Percentiles rank a stretch among this genome's conserved stretches.
phyloP scores from a whole-genome alignment of 2,797 vertebrate species.

The Fringilla coelebs region DNA sequence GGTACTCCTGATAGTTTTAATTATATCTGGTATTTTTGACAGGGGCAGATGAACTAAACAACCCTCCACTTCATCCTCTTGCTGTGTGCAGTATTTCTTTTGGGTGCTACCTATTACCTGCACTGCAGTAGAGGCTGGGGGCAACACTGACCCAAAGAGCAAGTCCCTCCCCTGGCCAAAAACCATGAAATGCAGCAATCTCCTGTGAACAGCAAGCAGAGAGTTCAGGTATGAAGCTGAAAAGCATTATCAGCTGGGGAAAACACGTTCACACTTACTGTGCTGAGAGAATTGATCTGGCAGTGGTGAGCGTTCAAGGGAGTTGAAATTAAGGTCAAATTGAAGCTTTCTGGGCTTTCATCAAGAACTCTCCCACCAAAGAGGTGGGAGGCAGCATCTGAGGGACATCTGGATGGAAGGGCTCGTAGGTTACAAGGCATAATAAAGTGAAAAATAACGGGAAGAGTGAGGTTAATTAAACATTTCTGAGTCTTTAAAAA shows the following conservation, averaged over 20 bases:
- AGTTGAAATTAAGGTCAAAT: neutral
- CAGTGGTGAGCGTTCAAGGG: neutral
- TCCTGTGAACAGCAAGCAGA: neutral
- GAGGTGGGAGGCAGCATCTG: neutral
- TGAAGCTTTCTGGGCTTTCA: neutral
- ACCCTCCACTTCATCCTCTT: neutral
- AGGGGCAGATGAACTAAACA: neutral
- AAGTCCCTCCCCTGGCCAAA: neutral
- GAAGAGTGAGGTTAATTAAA: neutral
- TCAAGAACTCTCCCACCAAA: neutral
- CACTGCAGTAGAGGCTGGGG: neutral
- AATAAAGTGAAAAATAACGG: neutral
- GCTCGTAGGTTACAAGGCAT: neutral
- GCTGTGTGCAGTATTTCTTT: neutral
- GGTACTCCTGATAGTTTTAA: neutral
- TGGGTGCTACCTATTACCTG: neutral
- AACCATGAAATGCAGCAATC: neutral
- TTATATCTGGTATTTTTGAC: neutral
- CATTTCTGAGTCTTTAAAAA: neutral
- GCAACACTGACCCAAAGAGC: neutral
- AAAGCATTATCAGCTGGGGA: neutral
- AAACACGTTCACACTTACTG: rapidly evolving
- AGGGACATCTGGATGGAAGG: neutral
- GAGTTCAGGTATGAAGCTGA: neutral
- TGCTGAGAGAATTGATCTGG: neutral